phyloP scores from a whole-genome alignment of 2,888 invertebrate genomes.

The Arctia plantaginis region DNA sequence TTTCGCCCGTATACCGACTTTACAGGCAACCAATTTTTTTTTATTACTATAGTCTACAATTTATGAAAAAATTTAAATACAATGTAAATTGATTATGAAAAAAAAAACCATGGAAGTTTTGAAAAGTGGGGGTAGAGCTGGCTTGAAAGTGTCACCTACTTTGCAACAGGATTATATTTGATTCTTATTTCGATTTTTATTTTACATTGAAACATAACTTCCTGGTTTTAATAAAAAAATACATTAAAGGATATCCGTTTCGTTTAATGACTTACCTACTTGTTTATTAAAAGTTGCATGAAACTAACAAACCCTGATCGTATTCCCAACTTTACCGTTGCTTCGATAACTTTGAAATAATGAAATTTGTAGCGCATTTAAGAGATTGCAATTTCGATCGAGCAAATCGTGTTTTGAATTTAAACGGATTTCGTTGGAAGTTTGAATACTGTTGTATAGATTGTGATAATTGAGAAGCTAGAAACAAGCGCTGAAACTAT shows the following conservation, averaged over 20 bases:
- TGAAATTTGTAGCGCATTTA: slow-evolving; percentile 23
- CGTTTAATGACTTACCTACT: slow-evolving; percentile 40
- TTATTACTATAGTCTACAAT: too few relatives aligned
- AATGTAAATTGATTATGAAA: too few relatives aligned
- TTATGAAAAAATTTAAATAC: too few relatives aligned
- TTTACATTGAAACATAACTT: not conserved
- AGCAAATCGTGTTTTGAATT: slow-evolving; percentile 15
- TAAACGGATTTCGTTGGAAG: slow-evolving; percentile 2
- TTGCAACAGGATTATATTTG: too few relatives aligned
- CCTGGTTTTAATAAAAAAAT: slow-evolving; percentile 1
- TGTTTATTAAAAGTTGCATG: slow-evolving; percentile 42
- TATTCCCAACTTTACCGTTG: slow-evolving; percentile 30
- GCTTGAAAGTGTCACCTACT: too few relatives aligned
- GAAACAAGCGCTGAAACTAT: not conserved
- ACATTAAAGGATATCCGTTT: slow-evolving; percentile 19
- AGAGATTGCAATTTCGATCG: slow-evolving; percentile 21
- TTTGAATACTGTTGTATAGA: not conserved
- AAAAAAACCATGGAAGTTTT: too few relatives aligned
- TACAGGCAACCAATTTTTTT: too few relatives aligned
- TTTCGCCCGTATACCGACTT: too few relatives aligned
- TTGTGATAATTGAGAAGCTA: not conserved
- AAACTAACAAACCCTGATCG: slow-evolving; percentile 34
- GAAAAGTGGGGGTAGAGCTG: too few relatives aligned
- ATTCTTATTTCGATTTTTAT: not conserved
- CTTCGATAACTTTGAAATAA: slow-evolving; percentile 31